Evolutionary conservation across 1,140 invertebrate species (phyloP), one percentile per base, ranked within the genome.

Genomic region (Lerema accius): DNA sequence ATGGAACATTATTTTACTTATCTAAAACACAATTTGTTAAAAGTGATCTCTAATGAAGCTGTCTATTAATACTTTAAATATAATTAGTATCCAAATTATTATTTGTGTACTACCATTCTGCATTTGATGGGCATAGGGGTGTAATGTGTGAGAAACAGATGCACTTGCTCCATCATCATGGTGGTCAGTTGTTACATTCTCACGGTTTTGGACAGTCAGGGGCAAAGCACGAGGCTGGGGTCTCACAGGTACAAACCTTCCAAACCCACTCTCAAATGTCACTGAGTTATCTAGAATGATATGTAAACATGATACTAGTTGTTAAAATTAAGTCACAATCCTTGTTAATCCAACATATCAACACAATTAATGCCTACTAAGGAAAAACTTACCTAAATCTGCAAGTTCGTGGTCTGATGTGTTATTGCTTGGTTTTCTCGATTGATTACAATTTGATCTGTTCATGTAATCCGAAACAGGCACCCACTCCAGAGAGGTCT

Each of bases 401-500:
- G 78, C 82, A 37, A 89, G 66, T 71, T 90, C 87, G 42, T 91
- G 89, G 65, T 90, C 87, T 13, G 89, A 88, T 62, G 82, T 84
- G 64, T 89, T 87, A 68, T 92, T 92, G 53, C 87, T 84, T 60
- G 82, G 82, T 71, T 91, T 92, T 61, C 90, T 84, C 60, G 87
- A 76, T 63, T 90, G 86, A 65, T 84, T 90, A 67, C 84, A 87
- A 65, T 88, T 89, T 35, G 80, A 65, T 79, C 89, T 86, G 50
- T 80, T 79, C 64, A 91, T 91, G 66, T 90, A 91, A 76, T 92
- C 90, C 40, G 90, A 90, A 48, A 92, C 90, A 42, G 90, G 89
- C 40, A 92, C 84, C 90, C 89, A 92, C 73, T 92, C 89, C 65
- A 92, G 74, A 56, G 89, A 89, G 39, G 87, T 89, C 90, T 91